Base-by-base conservation (phyloP, 2,113 vertebrate genomes). In the Tonatia bakeri region DNA sequence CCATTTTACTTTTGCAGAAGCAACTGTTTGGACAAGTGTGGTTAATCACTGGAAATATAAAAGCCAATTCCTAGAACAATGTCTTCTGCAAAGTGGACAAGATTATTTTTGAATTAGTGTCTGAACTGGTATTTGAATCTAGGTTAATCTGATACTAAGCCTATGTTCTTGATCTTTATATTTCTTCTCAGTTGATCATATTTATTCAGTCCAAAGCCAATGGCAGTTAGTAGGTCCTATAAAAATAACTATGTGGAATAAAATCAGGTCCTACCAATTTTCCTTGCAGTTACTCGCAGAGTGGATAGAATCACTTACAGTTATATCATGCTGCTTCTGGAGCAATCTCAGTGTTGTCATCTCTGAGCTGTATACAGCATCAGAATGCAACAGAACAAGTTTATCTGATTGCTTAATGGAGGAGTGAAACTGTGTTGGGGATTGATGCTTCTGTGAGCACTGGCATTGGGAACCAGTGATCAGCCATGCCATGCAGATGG, bases 1-100 rank as follows among this genome's bases (percentile, higher is more conserved):
- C 26, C 70, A 40, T 72, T 93, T 90, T 85, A 72, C 64, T 90
- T 95, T 85, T 93, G 40, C 38, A 43, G 64, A 85, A 45, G 72
- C 64, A 64, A 13, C 24, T 47, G 5, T 5, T 93, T 84, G 65
- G 8, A 61, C 7, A 33, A 64, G 13, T 91, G 3, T 45, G 43
- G 36, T 90, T 65, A 79, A 45, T 79, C 28, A 7, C 8, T 90
- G 54, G 84, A 93, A 72, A 52, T 61, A 79, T 69, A 85, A 79
- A 79, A 54, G 43, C 19, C 22, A 33, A 2, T 90, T 79, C 28
- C n/a, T 61, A 76, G 69, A 83, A 33, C 83, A 14, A 72, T 47
- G 43, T 83, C 47, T 79, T 92, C 50, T 84, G 4, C 24, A 59
- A 77, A 92, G 26, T 89, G 52, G 47, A 83, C 40, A 15, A 77